Base-by-base conservation (phyloP, 1,140 invertebrate species). In the Semibalanus balanoides region DNA sequence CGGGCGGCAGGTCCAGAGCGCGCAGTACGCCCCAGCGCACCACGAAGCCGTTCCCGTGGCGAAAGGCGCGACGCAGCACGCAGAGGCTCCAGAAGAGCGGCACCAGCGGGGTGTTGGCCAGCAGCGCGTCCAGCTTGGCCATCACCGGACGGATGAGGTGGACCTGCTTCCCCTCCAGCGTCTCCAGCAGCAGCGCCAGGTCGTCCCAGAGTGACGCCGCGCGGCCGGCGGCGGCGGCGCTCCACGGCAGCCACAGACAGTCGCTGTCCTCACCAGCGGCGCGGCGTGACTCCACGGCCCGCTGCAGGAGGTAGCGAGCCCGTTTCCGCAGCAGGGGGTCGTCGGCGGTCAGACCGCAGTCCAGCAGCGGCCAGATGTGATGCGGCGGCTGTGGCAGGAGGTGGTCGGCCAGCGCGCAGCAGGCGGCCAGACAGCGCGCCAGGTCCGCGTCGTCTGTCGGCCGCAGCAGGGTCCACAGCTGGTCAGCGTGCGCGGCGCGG, bases 121-220 rank as follows among this genome's bases (percentile, higher is more conserved):
- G 76, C 40, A 86, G 79, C 75, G 73, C 81, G 43, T 83, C 77
- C 74, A 86, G 31, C 76, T 83, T 82, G 27, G 77, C 80, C 25
- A 89, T 78, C n/a, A 85, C 82, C 73, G 88, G 88, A 51, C 84
- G 80, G 28, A 88, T 81, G 22, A 89, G 81, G 81, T 89, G 88
- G n/a, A 84, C 84, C 81, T 88, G 88, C 79, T 88, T 88, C 79
- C 89, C 88, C 80, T 89, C 88, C 27, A 88, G 81, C 30, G 83
- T 84, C 81, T 89, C 88, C 40, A 88, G 78, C 29, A 88, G 80
- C 74, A 86, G 78, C 74, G 87, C 84, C 74, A 83, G 85, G 74
- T 83, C 82, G 29, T 82, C 81, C 80, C 81, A 85, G 11, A 82
- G 75, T 29, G 51, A 19, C 14, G 11, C 51, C 7, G 51, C 51